These are phyloP conservation scores for Dendrolimus houi DNA, from an alignment of 2,888 invertebrate species.

Conservation along the genomic window DNA sequence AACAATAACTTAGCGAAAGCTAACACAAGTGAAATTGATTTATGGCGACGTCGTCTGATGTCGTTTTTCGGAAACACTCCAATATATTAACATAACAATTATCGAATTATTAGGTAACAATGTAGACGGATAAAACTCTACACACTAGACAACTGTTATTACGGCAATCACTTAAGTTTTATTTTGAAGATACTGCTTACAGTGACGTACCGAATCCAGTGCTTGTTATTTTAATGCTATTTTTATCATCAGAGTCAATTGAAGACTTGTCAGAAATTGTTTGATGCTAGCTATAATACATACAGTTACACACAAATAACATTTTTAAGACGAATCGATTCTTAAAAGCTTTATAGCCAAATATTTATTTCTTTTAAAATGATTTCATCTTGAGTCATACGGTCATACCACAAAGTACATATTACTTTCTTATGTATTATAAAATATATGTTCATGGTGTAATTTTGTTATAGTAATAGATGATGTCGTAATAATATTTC, in stretches of 20 bases:
- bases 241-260: slow-evolving; percentile 15
- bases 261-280: slow-evolving; percentile 10
- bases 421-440: not conserved
- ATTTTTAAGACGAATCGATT: not conserved
- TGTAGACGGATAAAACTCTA: not conserved
- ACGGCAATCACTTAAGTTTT: not conserved
- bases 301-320: not conserved
- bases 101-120: slow-evolving; percentile 55
- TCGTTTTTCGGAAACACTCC: slow-evolving; percentile 67
- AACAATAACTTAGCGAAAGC: slow-evolving; percentile 73
- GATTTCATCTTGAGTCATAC: not conserved
- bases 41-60: slow-evolving; percentile 48
- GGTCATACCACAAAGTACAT: not conserved
- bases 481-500: too few relatives aligned
- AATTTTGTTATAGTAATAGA: too few relatives aligned
- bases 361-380: not conserved
- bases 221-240: slow-evolving; percentile 11
- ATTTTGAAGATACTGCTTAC: not conserved
- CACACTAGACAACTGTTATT: not conserved
- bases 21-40: slow-evolving; percentile 69
- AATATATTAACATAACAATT: slow-evolving; percentile 70
- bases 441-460: not conserved
- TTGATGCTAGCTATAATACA: slow-evolving; percentile 4
- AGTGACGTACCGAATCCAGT: not conserved
- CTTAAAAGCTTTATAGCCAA: not conserved